Percentiles rank a stretch among this genome's conserved stretches.
Evolutionary conservation across 2,113 vertebrate genomes (phyloP).

Genomic region (Elgaria multicarinata): DNA sequence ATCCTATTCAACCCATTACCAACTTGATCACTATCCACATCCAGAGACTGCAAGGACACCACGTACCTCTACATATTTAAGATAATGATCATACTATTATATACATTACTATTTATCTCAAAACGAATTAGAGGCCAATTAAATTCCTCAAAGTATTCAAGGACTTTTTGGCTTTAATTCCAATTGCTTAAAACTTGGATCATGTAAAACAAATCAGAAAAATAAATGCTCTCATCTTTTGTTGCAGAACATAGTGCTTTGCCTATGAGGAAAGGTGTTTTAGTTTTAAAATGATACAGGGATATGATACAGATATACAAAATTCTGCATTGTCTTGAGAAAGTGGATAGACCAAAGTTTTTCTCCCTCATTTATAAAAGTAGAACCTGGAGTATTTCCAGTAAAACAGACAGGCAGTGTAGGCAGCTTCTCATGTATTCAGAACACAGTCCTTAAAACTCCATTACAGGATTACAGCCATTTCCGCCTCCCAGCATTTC

Average conservation of each 20-base stretch:
- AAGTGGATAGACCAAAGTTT: no score
- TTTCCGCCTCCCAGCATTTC: not conserved
- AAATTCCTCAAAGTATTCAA: not conserved
- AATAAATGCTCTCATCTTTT: not conserved
- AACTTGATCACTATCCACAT: not conserved
- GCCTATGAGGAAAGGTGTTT: not conserved
- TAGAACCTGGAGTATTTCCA: no score
- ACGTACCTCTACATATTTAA: not conserved
- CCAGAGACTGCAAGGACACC: not conserved
- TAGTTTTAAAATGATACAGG: no score
- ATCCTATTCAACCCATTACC: not conserved
- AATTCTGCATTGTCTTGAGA: not conserved
- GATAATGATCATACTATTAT: not conserved
- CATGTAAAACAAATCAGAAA: not conserved
- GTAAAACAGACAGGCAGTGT: no score
- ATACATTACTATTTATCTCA: not conserved
- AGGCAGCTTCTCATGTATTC: not conserved
- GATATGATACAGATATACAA: not conserved
- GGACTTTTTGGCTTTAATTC: not conserved
- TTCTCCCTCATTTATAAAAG: no score
- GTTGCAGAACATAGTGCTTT: no score
- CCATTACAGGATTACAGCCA: not conserved
- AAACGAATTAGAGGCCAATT: not conserved
- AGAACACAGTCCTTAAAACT: not conserved
- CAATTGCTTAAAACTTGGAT: not conserved